Conservation (phyloP, 2,797 vertebrate species). For the Mallotus villosus region DNA sequence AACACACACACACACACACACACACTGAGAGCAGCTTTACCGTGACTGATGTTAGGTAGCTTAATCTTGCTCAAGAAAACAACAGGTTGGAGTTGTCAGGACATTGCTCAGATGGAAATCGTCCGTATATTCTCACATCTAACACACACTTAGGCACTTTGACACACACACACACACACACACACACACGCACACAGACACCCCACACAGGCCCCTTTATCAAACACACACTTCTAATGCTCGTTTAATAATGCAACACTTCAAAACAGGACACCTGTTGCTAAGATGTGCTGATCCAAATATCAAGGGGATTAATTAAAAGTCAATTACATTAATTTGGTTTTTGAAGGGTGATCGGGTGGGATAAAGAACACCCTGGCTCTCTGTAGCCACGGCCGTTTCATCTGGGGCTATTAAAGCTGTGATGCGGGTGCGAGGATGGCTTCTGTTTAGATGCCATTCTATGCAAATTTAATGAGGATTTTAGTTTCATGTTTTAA, state of each 20-base stretch:
- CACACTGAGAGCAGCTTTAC: not conserved
- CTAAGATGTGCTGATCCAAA: conserved; percentile 86
- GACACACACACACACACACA: not conserved
- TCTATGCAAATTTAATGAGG: conserved; percentile 79
- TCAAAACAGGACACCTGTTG: conserved; percentile 80
- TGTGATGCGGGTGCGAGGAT: conserved; percentile 44
- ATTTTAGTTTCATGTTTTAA: conserved; percentile 78
- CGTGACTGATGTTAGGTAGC: too few relatives aligned
- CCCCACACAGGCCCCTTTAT: not conserved
- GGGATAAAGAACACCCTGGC: conserved; percentile 58
- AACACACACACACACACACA: not conserved
- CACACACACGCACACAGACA: not conserved
- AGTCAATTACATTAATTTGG: conserved; percentile 90
- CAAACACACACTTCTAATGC: not conserved
- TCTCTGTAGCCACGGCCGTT: conserved; percentile 64
- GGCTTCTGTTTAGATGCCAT: conserved; percentile 70
- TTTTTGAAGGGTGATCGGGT: conserved; percentile 79
- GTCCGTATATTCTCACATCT: too few relatives aligned
- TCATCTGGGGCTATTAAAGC: conserved; percentile 70
- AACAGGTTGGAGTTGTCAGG: not conserved
- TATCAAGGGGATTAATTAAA: conserved; percentile 94
- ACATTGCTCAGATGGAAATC: too few relatives aligned
- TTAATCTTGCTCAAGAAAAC: not conserved
- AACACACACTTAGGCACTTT: not conserved
- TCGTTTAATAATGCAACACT: conserved; percentile 80